A percentile compares a stretch with the other conserved stretches of the same genome.
phyloP scores from a whole-genome alignment of 2,888 invertebrate species.

The Aplocera efformata region DNA sequence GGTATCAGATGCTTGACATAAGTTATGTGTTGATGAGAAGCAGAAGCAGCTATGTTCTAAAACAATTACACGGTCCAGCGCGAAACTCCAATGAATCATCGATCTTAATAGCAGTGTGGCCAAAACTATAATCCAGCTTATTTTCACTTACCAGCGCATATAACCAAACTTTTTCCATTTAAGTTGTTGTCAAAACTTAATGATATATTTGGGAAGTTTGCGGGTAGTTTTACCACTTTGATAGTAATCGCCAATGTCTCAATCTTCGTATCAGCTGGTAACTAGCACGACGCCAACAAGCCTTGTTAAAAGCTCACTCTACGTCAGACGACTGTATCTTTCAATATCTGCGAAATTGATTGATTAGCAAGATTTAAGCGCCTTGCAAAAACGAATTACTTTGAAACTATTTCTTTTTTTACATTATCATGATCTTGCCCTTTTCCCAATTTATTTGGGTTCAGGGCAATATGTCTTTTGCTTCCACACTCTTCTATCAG shows the following conservation, averaged over 20 bases:
- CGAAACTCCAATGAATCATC: constrained; percentile 12
- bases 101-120: constrained; percentile 15
- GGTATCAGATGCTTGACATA: no score
- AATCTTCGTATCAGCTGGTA: constrained; percentile 29
- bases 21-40: no score
- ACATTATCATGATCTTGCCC: no score
- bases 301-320: constrained; percentile 12
- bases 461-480: no score
- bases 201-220: constrained; percentile 56
- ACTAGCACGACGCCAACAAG: constrained; percentile 23
- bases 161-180: constrained; percentile 56
- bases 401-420: no score
- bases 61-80: constrained; percentile 1
- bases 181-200: constrained; percentile 55
- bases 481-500: no score
- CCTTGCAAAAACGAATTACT: no score
- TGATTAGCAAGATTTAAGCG: no score
- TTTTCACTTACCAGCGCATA: constrained; percentile 45
- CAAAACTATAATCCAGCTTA: constrained; percentile 23
- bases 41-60: constrained; percentile 1
- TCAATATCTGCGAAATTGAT: no score
- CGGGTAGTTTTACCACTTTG: constrained; percentile 43
- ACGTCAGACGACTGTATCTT: no score
- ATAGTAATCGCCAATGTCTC: constrained; percentile 24
- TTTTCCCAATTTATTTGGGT: no score